Conservation (phyloP, 2,797 vertebrate genomes). For the Coregonus ussuriensis region DNA sequence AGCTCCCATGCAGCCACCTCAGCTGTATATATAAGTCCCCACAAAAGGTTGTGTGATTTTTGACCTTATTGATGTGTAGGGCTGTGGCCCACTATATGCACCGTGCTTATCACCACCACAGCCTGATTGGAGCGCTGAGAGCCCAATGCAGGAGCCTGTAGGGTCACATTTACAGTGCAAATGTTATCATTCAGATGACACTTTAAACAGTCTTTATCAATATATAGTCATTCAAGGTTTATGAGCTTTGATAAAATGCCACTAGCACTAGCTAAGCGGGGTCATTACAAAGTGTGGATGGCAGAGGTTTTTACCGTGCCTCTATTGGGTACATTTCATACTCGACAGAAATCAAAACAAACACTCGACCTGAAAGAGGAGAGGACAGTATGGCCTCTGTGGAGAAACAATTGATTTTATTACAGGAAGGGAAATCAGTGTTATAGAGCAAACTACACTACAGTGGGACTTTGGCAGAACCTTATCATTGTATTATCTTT, state of each 20-base stretch:
- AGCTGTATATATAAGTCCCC: too few species aligned
- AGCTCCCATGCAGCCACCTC: too few species aligned
- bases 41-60: constrained; percentile 28
- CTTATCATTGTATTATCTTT: constrained; percentile 81
- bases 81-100: constrained; percentile 37
- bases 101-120: constrained; percentile 65
- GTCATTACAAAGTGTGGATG: constrained; percentile 75
- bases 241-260: constrained; percentile 98
- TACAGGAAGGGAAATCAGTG: constrained; percentile 45
- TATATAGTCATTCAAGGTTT: constrained; percentile 98
- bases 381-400: constrained; percentile 28
- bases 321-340: constrained; percentile 23
- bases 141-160: constrained; percentile 58
- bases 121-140: constrained; percentile 48
- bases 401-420: constrained; percentile 59
- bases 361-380: constrained; percentile 21
- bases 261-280: constrained; percentile 77
- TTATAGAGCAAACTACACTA: constrained; percentile 58
- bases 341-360: constrained; percentile 39
- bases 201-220: constrained; percentile 98
- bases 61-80: constrained; percentile 47
- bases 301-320: constrained; percentile 14
- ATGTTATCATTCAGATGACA: constrained; percentile 91
- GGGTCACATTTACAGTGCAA: constrained; percentile 83
- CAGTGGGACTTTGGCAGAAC: constrained; percentile 59